A percentile compares a stretch with the other conserved stretches of the same genome.
Evolutionary conservation across 2,113 vertebrate species (phyloP).

Genomic region (Marmota monax): DNA sequence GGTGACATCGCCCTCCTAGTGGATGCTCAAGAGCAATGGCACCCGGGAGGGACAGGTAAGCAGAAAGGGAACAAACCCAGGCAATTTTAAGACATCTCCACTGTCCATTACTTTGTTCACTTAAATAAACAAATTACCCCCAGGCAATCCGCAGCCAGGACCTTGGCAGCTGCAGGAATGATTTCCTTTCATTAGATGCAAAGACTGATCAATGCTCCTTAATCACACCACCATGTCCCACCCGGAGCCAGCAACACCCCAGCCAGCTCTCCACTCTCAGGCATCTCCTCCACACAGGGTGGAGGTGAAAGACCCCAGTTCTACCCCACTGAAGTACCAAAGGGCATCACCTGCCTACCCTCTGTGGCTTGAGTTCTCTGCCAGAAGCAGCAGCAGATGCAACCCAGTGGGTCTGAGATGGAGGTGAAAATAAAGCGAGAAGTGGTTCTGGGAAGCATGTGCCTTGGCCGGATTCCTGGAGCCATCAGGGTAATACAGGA

Average conservation of each 20-base stretch:
- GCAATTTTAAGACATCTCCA: constrained; percentile 75
- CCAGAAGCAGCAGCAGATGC: no score
- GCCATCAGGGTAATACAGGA: background rate
- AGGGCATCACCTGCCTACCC: background rate
- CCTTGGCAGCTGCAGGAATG: constrained; percentile 61
- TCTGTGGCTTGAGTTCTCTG: background rate
- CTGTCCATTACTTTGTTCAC: constrained; percentile 73
- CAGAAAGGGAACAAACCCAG: constrained; percentile 76
- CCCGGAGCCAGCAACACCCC: background rate
- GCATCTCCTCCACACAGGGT: background rate
- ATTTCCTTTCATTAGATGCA: constrained; percentile 75
- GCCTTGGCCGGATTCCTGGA: background rate
- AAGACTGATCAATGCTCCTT: constrained; percentile 74
- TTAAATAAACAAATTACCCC: constrained; percentile 81
- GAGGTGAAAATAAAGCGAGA: background rate
- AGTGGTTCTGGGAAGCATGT: background rate
- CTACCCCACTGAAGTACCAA: background rate
- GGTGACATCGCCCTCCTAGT: constrained; percentile 68
- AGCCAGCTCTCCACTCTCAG: background rate
- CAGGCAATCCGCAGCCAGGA: constrained; percentile 69
- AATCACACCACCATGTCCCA: constrained; percentile 6
- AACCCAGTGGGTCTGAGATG: background rate
- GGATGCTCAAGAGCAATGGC: constrained; percentile 70
- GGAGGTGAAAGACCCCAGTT: background rate
- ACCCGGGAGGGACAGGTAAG: constrained; percentile 79